A percentile compares a stretch with the other conserved stretches of the same genome.
phyloP scores from a whole-genome alignment of 1,140 invertebrate genomes.

The Conus ventricosus region DNA sequence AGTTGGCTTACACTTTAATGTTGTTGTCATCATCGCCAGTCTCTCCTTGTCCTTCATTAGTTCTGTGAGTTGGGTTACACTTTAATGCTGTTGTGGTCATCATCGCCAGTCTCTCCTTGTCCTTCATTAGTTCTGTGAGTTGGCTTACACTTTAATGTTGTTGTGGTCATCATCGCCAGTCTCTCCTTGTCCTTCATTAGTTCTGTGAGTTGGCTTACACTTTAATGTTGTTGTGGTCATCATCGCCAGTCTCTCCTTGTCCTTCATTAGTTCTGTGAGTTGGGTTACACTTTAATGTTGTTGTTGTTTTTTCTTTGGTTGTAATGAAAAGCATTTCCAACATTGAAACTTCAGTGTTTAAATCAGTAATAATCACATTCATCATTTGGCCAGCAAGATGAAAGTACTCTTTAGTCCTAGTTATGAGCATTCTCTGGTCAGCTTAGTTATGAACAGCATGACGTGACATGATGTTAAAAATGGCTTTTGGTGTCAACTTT shows the following conservation, averaged over 20 bases:
- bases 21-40: conserved; percentile 75
- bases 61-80: conserved; percentile 76
- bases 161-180: conserved; percentile 76
- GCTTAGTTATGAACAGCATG: too few species aligned
- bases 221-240: conserved; percentile 71
- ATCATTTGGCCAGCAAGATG: too few species aligned
- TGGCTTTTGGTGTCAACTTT: too few species aligned
- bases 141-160: neutral
- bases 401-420: too few species aligned
- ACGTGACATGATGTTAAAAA: too few species aligned
- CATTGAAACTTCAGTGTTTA: too few species aligned
- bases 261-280: conserved; percentile 81
- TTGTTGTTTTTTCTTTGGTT: too few species aligned
- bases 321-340: too few species aligned
- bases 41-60: conserved; percentile 80
- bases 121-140: conserved; percentile 81
- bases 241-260: conserved; percentile 77
- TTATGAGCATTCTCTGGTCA: too few species aligned
- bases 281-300: neutral
- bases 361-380: too few species aligned
- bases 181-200: conserved; percentile 80
- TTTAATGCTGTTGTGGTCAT: conserved; percentile 71
- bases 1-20: conserved; percentile 51
- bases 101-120: conserved; percentile 77
- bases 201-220: conserved; percentile 76